A percentile compares a stretch with the other conserved stretches of the same genome.
Conservation (phyloP, 1,140 invertebrate genomes). For the Popillia japonica region DNA sequence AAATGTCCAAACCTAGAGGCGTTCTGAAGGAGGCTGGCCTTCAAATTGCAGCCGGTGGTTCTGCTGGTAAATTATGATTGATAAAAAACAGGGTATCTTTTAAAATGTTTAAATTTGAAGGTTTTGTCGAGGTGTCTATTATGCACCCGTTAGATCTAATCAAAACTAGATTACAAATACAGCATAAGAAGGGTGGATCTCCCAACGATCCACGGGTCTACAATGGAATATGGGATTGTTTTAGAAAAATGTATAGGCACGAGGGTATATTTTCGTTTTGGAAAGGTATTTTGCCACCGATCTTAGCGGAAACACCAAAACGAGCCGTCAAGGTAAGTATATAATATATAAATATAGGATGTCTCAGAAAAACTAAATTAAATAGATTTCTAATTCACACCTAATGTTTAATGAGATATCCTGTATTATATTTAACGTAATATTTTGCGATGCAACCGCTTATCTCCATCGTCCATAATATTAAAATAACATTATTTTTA, state of each 20-base stretch:
- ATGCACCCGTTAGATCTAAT: slow-evolving; percentile 95
- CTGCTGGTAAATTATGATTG: slow-evolving; percentile 69
- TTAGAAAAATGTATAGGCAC: slow-evolving; percentile 84
- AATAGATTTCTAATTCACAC: slow-evolving; percentile 43
- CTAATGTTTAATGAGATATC: background rate
- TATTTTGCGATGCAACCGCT: background rate
- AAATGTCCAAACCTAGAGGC: slow-evolving; percentile 55
- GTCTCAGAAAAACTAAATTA: background rate
- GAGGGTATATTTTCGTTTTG: slow-evolving; percentile 87
- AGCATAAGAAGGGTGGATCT: slow-evolving; percentile 60
- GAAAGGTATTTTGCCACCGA: slow-evolving; percentile 92
- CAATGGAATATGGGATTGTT: slow-evolving; percentile 84
- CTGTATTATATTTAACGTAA: background rate
- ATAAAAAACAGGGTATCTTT: background rate
- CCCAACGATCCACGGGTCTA: slow-evolving; percentile 70
- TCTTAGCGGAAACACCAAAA: slow-evolving; percentile 95
- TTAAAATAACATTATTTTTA: slow-evolving; percentile 57
- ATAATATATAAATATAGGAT: background rate
- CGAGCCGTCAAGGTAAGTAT: slow-evolving; percentile 80
- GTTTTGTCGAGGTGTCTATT: slow-evolving; percentile 93
- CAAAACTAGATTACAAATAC: slow-evolving; percentile 88
- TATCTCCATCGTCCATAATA: background rate
- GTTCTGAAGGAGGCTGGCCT: slow-evolving; percentile 77
- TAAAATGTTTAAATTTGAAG: slow-evolving; percentile 60
- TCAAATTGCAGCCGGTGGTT: slow-evolving; percentile 88